A percentile compares a stretch with the other conserved stretches of the same genome.
phyloP scores from a whole-genome alignment of 2,888 invertebrate species.

The Gastracanthus pulcherrimus region DNA sequence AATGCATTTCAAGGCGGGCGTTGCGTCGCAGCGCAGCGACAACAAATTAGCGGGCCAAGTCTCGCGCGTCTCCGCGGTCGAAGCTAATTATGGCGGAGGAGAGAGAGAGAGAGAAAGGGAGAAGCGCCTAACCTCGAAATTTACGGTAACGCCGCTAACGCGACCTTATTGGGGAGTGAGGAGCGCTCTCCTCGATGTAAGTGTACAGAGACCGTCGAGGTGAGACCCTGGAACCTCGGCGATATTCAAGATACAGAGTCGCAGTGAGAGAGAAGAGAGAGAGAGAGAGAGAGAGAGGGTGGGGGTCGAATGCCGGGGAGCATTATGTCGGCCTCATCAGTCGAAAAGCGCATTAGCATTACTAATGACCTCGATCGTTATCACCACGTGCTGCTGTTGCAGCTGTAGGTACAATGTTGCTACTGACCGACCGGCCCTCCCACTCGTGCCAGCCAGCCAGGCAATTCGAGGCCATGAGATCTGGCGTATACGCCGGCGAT shows the following conservation, averaged over 20 bases:
- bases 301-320: neutral
- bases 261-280: neutral
- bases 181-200: constrained; percentile 6
- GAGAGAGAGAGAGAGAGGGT: constrained; percentile 20
- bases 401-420: neutral
- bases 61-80: constrained; percentile 7
- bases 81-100: constrained; percentile 55
- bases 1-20: constrained; percentile 30
- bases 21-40: constrained; percentile 15
- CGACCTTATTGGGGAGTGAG: constrained; percentile 26
- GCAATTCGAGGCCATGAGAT: constrained; percentile 10
- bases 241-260: constrained; percentile 19
- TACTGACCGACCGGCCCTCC: neutral
- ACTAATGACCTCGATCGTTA: constrained; percentile 75
- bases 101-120: neutral
- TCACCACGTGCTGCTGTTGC: constrained; percentile 68
- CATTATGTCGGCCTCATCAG: constrained; percentile 69
- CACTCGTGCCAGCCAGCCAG: neutral
- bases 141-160: constrained; percentile 40
- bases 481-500: neutral
- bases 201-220: neutral
- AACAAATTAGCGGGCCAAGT: constrained; percentile 41
- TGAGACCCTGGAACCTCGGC: neutral
- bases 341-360: constrained; percentile 76
- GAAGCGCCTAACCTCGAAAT: constrained; percentile 37